phyloP scores from a whole-genome alignment of 2,113 vertebrate species.

The Microcebus griseorufus region DNA sequence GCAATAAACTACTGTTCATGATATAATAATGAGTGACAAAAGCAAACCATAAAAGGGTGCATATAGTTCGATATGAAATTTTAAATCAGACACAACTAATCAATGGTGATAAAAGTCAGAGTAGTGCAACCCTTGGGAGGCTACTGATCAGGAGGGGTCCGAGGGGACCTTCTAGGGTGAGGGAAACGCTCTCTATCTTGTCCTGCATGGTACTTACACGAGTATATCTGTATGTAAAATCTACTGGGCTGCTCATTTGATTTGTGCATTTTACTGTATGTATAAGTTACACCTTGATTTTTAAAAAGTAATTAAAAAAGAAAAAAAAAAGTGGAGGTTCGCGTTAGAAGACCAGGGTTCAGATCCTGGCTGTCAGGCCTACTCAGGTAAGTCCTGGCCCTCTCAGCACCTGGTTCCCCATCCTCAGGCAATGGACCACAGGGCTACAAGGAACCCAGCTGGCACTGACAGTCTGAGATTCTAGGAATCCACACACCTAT shows the following conservation, averaged over 20 bases:
- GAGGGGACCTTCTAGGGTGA: background rate
- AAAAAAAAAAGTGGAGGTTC: background rate
- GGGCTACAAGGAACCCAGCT: conserved; percentile 25
- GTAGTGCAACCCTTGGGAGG: background rate
- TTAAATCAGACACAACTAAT: background rate
- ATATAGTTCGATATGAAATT: background rate
- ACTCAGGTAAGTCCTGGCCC: background rate
- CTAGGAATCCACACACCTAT: conserved; percentile 32
- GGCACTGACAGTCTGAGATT: background rate
- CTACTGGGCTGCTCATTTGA: background rate
- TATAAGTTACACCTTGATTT: background rate
- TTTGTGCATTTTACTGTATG: background rate
- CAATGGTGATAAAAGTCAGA: background rate
- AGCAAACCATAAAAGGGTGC: background rate
- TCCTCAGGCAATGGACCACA: background rate
- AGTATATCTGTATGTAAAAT: background rate
- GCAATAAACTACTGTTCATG: background rate
- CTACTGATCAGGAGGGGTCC: background rate
- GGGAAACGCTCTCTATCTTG: background rate
- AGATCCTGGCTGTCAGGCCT: background rate
- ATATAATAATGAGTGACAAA: background rate
- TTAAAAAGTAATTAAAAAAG: background rate
- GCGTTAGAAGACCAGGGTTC: background rate
- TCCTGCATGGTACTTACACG: background rate
- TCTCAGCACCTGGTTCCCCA: background rate